Conservation (phyloP, 2,797 vertebrate genomes). For the Sylvilagus floridanus region DNA sequence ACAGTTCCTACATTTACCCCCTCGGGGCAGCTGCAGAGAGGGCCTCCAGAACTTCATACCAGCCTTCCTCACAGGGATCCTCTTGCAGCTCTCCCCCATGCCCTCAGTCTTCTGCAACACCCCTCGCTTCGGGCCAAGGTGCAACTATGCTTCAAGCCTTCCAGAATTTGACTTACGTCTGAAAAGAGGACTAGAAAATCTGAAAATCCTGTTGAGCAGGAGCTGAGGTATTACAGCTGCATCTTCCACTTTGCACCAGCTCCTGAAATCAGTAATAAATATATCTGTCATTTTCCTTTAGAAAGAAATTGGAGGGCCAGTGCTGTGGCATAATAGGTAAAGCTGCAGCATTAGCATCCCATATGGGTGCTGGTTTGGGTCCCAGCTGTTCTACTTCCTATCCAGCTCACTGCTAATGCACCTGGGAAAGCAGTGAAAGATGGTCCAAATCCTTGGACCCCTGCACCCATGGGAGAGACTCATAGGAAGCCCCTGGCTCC, state of each 20-base stretch:
- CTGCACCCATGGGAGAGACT: no score
- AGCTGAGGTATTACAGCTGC: background rate
- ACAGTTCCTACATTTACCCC: background rate
- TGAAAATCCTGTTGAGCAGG: background rate
- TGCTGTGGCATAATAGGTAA: no score
- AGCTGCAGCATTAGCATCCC: no score
- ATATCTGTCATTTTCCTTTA: conserved; percentile 42
- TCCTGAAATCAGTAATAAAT: background rate
- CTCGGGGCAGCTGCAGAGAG: background rate
- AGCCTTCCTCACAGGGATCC: background rate
- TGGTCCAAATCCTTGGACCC: no score
- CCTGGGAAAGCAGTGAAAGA: no score
- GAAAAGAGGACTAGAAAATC: conserved; percentile 37
- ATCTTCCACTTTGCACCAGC: background rate
- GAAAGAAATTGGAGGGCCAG: background rate
- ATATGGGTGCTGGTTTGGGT: no score
- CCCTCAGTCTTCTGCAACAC: background rate
- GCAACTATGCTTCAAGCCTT: background rate
- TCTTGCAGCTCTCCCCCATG: background rate
- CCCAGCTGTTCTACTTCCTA: no score
- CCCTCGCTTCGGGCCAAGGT: background rate
- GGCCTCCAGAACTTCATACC: background rate
- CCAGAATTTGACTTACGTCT: background rate
- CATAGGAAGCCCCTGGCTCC: no score
- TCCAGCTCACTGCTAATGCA: no score